Evolutionary conservation across 2,888 invertebrate genomes (phyloP).

Genomic region (Ernsta delagoae): DNA sequence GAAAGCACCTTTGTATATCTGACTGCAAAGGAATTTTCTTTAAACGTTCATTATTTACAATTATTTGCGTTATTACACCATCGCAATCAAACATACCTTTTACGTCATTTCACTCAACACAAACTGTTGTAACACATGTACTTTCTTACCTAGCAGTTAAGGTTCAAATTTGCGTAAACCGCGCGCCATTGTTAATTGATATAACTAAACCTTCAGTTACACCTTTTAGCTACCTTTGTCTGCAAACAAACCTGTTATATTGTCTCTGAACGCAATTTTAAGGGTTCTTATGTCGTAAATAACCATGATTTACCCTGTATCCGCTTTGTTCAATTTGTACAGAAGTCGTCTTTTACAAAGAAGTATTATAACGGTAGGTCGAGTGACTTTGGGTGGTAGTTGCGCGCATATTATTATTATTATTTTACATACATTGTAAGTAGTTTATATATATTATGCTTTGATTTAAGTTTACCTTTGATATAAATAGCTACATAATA

Average conservation of each 20-base stretch:
- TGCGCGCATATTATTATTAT: neutral
- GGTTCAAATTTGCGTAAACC: conserved; percentile 5
- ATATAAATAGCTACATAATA: too few species aligned
- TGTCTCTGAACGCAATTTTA: conserved; percentile 35
- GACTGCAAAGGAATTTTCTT: conserved; percentile 11
- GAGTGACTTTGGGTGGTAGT: neutral
- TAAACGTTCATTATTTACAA: conserved; percentile 23
- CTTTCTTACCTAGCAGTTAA: neutral
- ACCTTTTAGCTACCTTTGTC: conserved; percentile 30
- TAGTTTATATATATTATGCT: too few species aligned
- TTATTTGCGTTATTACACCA: conserved; percentile 29
- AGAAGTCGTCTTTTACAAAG: conserved; percentile 26
- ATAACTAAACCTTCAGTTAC: conserved; percentile 20
- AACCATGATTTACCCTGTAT: conserved; percentile 24
- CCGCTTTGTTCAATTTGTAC: conserved; percentile 30
- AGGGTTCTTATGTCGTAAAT: conserved; percentile 27
- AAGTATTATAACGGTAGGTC: conserved; percentile 25
- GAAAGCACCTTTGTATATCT: neutral
- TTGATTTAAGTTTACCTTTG: too few species aligned
- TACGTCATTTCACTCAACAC: conserved; percentile 6
- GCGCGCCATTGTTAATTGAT: neutral
- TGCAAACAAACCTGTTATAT: conserved; percentile 36
- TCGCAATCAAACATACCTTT: conserved; percentile 28
- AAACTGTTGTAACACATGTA: neutral
- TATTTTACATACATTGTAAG: neutral